phyloP scores from a whole-genome alignment of 2,888 invertebrate genomes.

The Pterostichus niger region DNA sequence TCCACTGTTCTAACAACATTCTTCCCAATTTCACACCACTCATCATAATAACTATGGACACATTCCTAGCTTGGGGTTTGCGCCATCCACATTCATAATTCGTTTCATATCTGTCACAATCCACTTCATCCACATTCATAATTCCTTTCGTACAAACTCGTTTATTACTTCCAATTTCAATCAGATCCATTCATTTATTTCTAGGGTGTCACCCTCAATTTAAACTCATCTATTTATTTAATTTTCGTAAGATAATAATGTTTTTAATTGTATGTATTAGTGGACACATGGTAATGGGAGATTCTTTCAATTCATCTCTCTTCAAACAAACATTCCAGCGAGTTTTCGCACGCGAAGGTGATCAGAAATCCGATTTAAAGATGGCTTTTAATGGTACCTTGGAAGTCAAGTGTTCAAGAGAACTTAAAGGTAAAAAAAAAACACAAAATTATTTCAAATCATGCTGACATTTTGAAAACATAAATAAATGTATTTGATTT shows the following conservation, averaged over 20 bases:
- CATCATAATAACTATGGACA: no score
- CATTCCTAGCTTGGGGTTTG: no score
- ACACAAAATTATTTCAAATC: no score
- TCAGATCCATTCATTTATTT: no score
- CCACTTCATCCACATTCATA: neutral
- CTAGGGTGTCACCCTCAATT: neutral
- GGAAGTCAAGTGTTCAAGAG: slow-evolving; percentile 97
- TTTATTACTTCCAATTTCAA: no score
- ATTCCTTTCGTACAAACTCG: no score
- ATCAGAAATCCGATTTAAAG: slow-evolving; percentile 93
- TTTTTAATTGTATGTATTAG: slow-evolving; percentile 78
- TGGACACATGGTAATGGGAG: slow-evolving; percentile 99
- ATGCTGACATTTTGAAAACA: neutral
- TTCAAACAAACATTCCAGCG: slow-evolving; percentile 99
- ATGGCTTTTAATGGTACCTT: slow-evolving; percentile 99
- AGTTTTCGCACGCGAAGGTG: slow-evolving; percentile 96
- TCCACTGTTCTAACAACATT: no score
- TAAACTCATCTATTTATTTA: neutral
- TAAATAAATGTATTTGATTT: neutral
- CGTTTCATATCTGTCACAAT: no score
- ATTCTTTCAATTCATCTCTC: slow-evolving; percentile 98
- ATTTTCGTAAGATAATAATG: slow-evolving; percentile 46
- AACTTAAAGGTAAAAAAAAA: slow-evolving; percentile 87
- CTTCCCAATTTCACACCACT: no score
- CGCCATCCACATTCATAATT: no score